A percentile compares a stretch with the other conserved stretches of the same genome.
These are phyloP conservation scores for Excalfactoria chinensis DNA, from an alignment of 2,113 vertebrate species.

Conservation along the genomic window DNA sequence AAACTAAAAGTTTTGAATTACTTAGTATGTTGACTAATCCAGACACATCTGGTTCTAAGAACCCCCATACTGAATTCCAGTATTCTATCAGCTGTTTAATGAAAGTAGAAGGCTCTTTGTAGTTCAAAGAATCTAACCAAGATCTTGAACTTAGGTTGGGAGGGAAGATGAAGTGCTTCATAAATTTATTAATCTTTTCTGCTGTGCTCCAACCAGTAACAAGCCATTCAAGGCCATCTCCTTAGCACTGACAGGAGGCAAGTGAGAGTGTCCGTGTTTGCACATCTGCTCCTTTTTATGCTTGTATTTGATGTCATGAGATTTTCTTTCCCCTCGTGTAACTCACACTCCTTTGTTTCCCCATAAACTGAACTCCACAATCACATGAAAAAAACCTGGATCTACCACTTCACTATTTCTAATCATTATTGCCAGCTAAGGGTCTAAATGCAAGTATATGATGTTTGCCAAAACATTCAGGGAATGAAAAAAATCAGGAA, in stretches of 20 bases:
- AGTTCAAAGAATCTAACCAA: background rate
- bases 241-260: background rate
- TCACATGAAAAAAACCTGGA: background rate
- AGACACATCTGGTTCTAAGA: background rate
- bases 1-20: background rate
- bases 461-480: background rate
- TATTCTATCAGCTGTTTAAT: background rate
- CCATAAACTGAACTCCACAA: background rate
- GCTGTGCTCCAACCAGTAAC: background rate
- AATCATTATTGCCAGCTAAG: background rate
- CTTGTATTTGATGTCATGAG: background rate
- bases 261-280: background rate
- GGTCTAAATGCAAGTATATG: background rate
- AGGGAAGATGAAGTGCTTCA: background rate
- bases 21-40: background rate
- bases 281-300: background rate
- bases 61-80: background rate
- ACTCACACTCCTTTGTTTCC: rapidly evolving
- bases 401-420: background rate
- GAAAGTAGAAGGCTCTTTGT: background rate
- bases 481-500: background rate
- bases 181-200: background rate
- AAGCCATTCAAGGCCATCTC: background rate
- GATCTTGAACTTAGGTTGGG: background rate
- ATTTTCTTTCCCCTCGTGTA: background rate